These are phyloP conservation scores for Andrena chrysosceles DNA, from an alignment of 2,888 invertebrate genomes.

Conservation along the genomic window DNA sequence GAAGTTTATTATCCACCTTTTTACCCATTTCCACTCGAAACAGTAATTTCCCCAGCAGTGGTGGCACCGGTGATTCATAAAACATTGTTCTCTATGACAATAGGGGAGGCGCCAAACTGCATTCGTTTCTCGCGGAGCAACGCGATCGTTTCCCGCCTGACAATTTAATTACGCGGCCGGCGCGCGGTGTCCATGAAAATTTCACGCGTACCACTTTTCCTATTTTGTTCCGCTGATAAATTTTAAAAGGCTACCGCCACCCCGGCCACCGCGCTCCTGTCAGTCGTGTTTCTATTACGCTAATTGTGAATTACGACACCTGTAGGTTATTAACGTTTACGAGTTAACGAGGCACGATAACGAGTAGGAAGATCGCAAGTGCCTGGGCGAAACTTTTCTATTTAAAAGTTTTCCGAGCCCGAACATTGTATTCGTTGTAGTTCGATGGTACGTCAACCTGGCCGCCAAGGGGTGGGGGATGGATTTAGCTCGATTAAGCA, in stretches of 20 bases:
- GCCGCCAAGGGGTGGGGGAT: background rate
- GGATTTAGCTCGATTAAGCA: slow-evolving; percentile 54
- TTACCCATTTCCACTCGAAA: no score
- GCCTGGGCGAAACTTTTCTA: slow-evolving; percentile 62
- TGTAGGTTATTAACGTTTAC: slow-evolving; percentile 67
- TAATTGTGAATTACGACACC: slow-evolving; percentile 68
- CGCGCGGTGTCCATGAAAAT: slow-evolving; percentile 23
- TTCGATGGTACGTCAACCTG: slow-evolving; percentile 50
- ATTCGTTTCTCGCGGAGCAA: background rate
- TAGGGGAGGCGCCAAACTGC: no score
- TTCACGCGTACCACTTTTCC: slow-evolving; percentile 25
- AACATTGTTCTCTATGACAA: no score
- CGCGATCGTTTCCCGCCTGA: slow-evolving; percentile 1
- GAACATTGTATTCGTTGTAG: slow-evolving; percentile 46
- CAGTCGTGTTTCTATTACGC: slow-evolving; percentile 38
- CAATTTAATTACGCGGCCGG: slow-evolving; percentile 23
- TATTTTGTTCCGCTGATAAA: slow-evolving; percentile 39
- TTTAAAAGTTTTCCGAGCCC: slow-evolving; percentile 64
- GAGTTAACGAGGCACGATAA: slow-evolving; percentile 64
- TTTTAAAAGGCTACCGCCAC: slow-evolving; percentile 30
- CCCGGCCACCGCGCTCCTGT: background rate
- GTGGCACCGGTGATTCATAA: no score
- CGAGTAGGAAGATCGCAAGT: slow-evolving; percentile 56
- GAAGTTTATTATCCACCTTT: no score
- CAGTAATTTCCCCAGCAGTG: no score